Base-by-base conservation (phyloP, 2,113 vertebrate species). In the Acinonyx jubatus region DNA sequence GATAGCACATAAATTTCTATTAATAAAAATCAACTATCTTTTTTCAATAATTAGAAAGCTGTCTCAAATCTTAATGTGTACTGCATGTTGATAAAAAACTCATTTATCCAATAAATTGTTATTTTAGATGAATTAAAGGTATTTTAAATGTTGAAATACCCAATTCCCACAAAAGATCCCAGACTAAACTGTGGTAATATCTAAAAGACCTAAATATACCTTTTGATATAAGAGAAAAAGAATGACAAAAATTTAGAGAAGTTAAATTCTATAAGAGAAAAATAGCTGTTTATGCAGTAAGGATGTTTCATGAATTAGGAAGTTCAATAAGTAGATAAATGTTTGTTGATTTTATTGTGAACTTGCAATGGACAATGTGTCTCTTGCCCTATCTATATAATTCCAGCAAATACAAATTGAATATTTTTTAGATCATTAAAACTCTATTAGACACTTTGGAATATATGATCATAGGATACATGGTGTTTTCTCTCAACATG, bases 111-210 rank as follows among this genome's bases (percentile, higher is more conserved):
- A 73, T 18, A 73, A 33, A 71, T 61, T 86, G 19, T 71, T 71
- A 89, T 87, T 87, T 92, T 78, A 65, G 13, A 55, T 85, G 15
- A 82, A 74, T 73, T 66, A 88, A 80, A 63, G 52, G 7, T 5
- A 88, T 84, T 89, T 96, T 74, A 66, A 94, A 57, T 91, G 5
- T 73, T 96, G 33, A 97, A 69, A 71, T 84, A 88, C 13, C 29
- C 19, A 71, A 91, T 1, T 31, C n/a, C 3, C 89, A 52, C 4
- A 15, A 66, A 96, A 85, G 19, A 89, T 76, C 18, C 5, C 6
- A 69, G 12, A 83, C 36, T 80, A 89, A 92, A 71, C 27, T 89
- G 10, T 61, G 4, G 16, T 6, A 91, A 52, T 80, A 76, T 41
- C 10, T 65, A 15, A 92, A 65, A 63, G 16, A 74, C 9, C 2